These are phyloP conservation scores for Galeruca laticollis DNA, from an alignment of 2,888 invertebrate genomes.

Conservation along the genomic window DNA sequence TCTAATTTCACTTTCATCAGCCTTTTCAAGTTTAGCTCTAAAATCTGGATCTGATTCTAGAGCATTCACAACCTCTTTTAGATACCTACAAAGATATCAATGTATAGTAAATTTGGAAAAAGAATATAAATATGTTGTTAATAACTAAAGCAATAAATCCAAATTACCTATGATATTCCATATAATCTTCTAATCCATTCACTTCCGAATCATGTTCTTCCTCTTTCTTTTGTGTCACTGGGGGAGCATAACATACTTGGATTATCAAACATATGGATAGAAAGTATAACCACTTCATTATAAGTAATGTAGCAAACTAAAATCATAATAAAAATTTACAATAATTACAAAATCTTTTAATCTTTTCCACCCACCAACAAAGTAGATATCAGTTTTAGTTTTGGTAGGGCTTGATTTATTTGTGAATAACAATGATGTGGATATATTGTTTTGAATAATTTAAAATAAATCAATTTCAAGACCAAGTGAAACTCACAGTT, in stretches of 20 bases:
- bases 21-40: slow-evolving; percentile 82
- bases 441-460: no score
- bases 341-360: not conserved
- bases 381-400: not conserved
- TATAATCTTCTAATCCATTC: slow-evolving; percentile 66
- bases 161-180: slow-evolving; percentile 85
- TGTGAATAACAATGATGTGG: no score
- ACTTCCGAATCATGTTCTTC: slow-evolving; percentile 59
- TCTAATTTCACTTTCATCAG: slow-evolving; percentile 85
- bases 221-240: slow-evolving; percentile 63
- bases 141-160: not conserved
- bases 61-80: slow-evolving; percentile 90
- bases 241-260: slow-evolving; percentile 66
- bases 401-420: no score
- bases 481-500: not conserved
- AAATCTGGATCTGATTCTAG: slow-evolving; percentile 91
- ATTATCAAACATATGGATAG: slow-evolving; percentile 42
- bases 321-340: no score
- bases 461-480: no score
- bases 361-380: not conserved
- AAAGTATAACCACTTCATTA: slow-evolving; percentile 23
- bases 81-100: slow-evolving; percentile 78
- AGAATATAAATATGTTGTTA: no score
- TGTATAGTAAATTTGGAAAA: no score
- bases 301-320: not conserved